Evolutionary conservation across 1,140 invertebrate species (phyloP).

Genomic region (Meteorus sp.): DNA sequence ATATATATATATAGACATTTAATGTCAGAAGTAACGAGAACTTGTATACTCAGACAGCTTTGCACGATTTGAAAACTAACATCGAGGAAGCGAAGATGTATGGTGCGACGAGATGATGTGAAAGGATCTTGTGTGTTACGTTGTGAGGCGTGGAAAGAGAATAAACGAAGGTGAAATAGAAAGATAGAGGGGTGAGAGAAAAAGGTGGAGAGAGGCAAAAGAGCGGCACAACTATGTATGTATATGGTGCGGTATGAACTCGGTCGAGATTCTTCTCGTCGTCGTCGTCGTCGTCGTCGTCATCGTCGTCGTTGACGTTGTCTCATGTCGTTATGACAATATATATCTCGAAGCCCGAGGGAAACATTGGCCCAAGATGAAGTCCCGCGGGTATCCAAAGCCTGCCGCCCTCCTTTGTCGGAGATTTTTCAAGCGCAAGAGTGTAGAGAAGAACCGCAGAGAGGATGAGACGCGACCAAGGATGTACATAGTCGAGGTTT

Average conservation of each 20-base stretch:
- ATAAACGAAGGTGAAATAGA: background rate
- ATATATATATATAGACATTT: too few relatives aligned
- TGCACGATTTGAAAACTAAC: background rate
- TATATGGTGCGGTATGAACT: background rate
- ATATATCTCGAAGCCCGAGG: conserved; percentile 28
- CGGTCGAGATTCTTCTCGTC: conserved; percentile 19
- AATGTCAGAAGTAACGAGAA: background rate
- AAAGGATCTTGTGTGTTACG: background rate
- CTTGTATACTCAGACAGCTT: too few relatives aligned
- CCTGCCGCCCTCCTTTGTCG: conserved; percentile 51
- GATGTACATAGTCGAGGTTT: conserved; percentile 1
- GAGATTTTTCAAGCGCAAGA: conserved; percentile 50
- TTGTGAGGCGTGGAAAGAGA: background rate
- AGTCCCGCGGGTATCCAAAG: conserved; percentile 46
- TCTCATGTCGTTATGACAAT: conserved; percentile 40
- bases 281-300: conserved; percentile 9
- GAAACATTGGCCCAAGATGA: conserved; percentile 44
- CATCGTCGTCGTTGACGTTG: conserved; percentile 21
- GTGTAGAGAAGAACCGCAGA: conserved; percentile 20
- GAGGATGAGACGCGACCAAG: conserved; percentile 12
- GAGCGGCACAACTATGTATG: too few relatives aligned
- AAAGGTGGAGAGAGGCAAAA: background rate
- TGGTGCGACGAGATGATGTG: conserved; percentile 6
- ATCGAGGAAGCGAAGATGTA: background rate
- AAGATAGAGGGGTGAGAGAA: background rate